Base-by-base conservation (phyloP, 1,140 invertebrate genomes). In the Vanessa tameamea region DNA sequence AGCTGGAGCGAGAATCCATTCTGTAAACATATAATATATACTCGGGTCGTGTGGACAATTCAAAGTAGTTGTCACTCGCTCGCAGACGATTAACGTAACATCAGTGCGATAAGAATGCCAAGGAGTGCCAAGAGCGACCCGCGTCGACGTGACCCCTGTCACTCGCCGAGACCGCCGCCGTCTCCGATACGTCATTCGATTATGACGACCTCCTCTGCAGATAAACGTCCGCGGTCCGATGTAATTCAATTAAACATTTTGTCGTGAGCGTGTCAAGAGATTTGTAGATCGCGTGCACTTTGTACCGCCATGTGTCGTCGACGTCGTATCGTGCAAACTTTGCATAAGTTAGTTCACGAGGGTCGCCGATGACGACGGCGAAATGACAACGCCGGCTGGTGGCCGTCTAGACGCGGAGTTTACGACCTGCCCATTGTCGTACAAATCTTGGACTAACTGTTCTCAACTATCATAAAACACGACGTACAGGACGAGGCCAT, bases 401-500 rank as follows among this genome's bases (percentile, higher is more conserved):
- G 23, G 14, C 64, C 43, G 43, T 65, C 64, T 65, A 65, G 64
- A 65, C 64, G 64, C 20, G 23, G 47, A 26, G 47, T 50, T 65
- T 65, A 65, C 64, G 64, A 50, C 16, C 64, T 15, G 47, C 47
- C 47, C 48, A 26, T 15, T 43, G 13, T 47, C 26, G 47, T 48
- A 37, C 47, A 26, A 61, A 23, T 50, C 16, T 50, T 26, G 20
- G 15, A 26, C 43, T 20, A 50, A 23, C 64, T 15, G 64, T 15
- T n/a, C 23, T 57, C 11, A 26, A 47, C 47, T 26, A 47, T 65
- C 64, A 65, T 65, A 65, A 65, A 65, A 50, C 64, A 65, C 48
- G 47, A 65, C 64, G 20, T 20, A 20, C 7, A 20, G 13, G 57
- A 37, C 55, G 14, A 37, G 26, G 26, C 57, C 12, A 26, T 31